phyloP scores from a whole-genome alignment of 1,140 invertebrate species.

The Drosophila sucinea region DNA sequence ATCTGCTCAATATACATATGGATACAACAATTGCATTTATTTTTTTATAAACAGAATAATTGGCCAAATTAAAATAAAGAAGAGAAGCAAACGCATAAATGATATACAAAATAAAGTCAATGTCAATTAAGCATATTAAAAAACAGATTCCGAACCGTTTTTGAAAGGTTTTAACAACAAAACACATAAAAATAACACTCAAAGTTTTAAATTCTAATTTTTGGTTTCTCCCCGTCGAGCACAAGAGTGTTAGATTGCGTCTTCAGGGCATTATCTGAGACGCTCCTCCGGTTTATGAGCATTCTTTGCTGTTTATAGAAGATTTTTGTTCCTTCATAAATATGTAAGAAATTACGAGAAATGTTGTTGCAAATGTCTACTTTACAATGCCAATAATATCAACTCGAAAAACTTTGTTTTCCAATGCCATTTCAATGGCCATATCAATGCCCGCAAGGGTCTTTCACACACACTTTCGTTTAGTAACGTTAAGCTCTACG shows the following conservation, averaged over 20 bases:
- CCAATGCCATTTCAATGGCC: not conserved
- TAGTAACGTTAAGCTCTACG: too few relatives aligned
- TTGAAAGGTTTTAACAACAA: not conserved
- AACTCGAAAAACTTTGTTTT: not conserved
- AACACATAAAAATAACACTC: not conserved
- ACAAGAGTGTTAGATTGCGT: too few relatives aligned
- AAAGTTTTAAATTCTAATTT: not conserved
- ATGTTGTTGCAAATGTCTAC: too few relatives aligned
- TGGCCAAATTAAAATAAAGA: not conserved
- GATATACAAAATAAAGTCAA: not conserved
- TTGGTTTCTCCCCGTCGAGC: not conserved
- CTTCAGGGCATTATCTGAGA: too few relatives aligned
- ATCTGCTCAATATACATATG: constrained; percentile 2
- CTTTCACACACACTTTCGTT: too few relatives aligned
- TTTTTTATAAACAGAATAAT: not conserved
- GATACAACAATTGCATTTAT: constrained; percentile 9
- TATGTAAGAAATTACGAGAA: too few relatives aligned
- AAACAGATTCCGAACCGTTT: not conserved
- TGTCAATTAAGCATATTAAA: not conserved
- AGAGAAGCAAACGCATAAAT: not conserved
- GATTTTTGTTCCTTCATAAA: too few relatives aligned
- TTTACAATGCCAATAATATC: not conserved
- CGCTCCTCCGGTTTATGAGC: too few relatives aligned
- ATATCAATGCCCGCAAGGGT: not conserved
- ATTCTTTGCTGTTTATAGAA: too few relatives aligned